phyloP scores from a whole-genome alignment of 2,113 vertebrate genomes.

The Thunnus maccoyii region DNA sequence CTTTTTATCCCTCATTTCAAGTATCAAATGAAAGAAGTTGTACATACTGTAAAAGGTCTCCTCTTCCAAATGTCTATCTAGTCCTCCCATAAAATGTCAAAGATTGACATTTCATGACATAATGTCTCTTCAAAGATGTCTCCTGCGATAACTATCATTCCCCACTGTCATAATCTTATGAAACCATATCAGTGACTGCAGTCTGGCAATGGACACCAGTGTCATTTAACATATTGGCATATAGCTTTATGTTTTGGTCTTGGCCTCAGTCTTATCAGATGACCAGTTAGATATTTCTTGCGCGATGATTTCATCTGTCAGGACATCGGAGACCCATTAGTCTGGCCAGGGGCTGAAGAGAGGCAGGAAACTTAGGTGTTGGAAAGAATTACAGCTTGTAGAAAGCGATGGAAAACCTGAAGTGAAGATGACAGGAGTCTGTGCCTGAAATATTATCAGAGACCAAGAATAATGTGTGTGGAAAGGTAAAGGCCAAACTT shows the following conservation, averaged over 20 bases:
- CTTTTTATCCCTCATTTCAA: background rate
- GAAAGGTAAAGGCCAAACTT: constrained; percentile 58
- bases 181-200: constrained; percentile 55
- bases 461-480: constrained; percentile 57
- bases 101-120: constrained; percentile 54
- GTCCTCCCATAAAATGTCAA: constrained; percentile 25
- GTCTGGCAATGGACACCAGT: constrained; percentile 51
- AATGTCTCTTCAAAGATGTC: constrained; percentile 42
- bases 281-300: constrained; percentile 70
- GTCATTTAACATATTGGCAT: constrained; percentile 61
- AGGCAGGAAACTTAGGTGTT: constrained; percentile 63
- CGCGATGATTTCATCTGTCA: constrained; percentile 76
- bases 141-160: constrained; percentile 24
- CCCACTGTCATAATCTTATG: constrained; percentile 37
- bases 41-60: background rate
- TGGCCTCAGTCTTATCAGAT: constrained; percentile 53
- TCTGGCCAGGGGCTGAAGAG: constrained; percentile 43
- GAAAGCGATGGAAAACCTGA: constrained; percentile 49
- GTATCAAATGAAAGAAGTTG: background rate
- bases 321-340: constrained; percentile 59
- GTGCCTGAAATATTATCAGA: constrained; percentile 41
- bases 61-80: background rate
- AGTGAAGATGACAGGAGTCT: constrained; percentile 41
- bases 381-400: constrained; percentile 46
- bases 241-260: constrained; percentile 66